A percentile compares a stretch with the other conserved stretches of the same genome.
Conservation (phyloP, 1,140 invertebrate species). For the Sarcophaga peregrina region DNA sequence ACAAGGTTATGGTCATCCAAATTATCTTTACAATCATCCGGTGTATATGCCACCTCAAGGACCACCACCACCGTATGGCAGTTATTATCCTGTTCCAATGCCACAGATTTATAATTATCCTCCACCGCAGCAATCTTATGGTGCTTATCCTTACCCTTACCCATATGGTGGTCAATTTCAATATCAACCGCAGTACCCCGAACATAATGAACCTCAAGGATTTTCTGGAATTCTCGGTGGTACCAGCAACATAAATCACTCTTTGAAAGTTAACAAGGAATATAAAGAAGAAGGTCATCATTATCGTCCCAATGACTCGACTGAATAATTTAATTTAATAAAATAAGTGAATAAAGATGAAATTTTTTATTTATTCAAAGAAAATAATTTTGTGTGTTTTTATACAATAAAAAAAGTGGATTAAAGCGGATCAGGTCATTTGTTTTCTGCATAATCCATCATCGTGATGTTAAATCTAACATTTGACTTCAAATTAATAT, state of each 20-base stretch:
- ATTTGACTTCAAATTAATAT: no score
- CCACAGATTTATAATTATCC: slow-evolving; percentile 2
- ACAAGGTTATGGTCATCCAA: background rate
- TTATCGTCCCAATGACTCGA: slow-evolving; percentile 23
- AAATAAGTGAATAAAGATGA: background rate
- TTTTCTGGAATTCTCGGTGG: slow-evolving; percentile 35
- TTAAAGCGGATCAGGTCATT: no score
- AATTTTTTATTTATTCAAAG: background rate
- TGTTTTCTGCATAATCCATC: no score
- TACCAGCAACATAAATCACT: slow-evolving; percentile 42
- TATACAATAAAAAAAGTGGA: no score
- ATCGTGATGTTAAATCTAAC: no score
- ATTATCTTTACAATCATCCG: slow-evolving; percentile 36
- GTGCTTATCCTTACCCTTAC: slow-evolving; percentile 32
- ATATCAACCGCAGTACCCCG: background rate
- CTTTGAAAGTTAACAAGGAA: slow-evolving; percentile 45
- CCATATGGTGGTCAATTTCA: background rate
- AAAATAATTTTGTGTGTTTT: background rate
- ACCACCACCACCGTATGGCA: slow-evolving; percentile 18
- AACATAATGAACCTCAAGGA: slow-evolving; percentile 16
- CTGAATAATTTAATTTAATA: slow-evolving; percentile 23
- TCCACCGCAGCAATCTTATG: slow-evolving; percentile 35
- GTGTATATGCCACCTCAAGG: background rate
- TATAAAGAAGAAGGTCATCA: slow-evolving; percentile 44
- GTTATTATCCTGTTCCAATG: slow-evolving; percentile 4